A percentile compares a stretch with the other conserved stretches of the same genome.
Conservation (phyloP, 2,888 invertebrate genomes). For the Rosalia funebris region DNA sequence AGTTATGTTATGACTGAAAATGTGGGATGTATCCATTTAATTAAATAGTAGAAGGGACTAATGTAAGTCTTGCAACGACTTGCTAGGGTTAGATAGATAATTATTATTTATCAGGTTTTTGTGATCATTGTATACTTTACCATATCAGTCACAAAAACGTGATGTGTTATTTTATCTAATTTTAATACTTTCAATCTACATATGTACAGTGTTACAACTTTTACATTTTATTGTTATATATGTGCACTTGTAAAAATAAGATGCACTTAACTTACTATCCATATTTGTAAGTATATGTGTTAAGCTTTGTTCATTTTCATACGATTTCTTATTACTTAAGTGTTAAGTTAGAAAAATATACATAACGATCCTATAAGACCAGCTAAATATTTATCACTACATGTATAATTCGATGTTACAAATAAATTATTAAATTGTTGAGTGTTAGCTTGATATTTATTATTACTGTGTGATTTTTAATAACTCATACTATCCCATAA, state of each 20-base stretch:
- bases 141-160: constrained; percentile 10
- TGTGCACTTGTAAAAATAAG: constrained; percentile 21
- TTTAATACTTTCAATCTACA: constrained; percentile 1
- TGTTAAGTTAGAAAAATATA: neutral
- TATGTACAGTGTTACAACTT: constrained; percentile 24
- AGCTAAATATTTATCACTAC: constrained; percentile 6
- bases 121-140: neutral
- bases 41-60: neutral
- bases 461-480: constrained; percentile 9
- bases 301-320: constrained; percentile 1
- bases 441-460: constrained; percentile 20
- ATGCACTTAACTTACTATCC: neutral
- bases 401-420: constrained; percentile 17
- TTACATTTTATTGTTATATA: constrained; percentile 23
- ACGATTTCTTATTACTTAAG: neutral
- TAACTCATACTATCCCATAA: constrained; percentile 6
- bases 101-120: constrained; percentile 11
- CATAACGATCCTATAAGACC: constrained; percentile 12
- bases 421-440: constrained; percentile 17
- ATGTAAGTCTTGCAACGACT: constrained; percentile 6
- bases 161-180: neutral
- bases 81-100: neutral
- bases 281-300: constrained; percentile 13
- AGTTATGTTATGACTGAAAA: no score
- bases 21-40: no score